Evolutionary conservation across 2,888 invertebrate species (phyloP).

Genomic region (Drosophila aldrichi): DNA sequence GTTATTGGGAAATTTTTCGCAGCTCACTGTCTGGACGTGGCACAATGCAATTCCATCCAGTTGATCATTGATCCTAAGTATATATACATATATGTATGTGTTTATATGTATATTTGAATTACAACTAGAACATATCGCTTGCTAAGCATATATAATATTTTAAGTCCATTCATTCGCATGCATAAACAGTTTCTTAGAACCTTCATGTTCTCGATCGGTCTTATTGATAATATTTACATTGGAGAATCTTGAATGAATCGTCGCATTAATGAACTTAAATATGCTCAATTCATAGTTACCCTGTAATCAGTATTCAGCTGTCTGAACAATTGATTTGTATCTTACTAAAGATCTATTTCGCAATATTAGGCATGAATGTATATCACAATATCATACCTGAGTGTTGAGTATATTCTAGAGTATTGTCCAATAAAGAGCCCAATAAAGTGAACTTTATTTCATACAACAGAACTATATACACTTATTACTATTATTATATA

Average conservation of each 20-base stretch:
- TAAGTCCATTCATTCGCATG: slow-evolving; percentile 1
- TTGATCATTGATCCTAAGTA: slow-evolving; percentile 19
- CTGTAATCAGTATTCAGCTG: background rate
- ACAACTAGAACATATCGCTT: slow-evolving; percentile 11
- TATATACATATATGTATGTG: background rate
- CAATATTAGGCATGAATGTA: background rate
- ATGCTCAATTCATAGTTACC: background rate
- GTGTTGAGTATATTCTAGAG: too few species aligned
- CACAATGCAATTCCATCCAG: slow-evolving; percentile 31
- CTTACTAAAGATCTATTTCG: background rate
- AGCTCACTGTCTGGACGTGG: slow-evolving; percentile 32
- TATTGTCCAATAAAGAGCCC: too few species aligned
- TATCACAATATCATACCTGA: background rate
- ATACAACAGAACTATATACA: too few species aligned
- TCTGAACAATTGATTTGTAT: background rate
- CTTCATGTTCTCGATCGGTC: slow-evolving; percentile 1
- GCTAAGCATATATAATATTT: background rate
- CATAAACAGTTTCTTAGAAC: slow-evolving; percentile 2
- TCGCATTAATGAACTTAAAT: background rate
- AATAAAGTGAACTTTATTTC: too few species aligned
- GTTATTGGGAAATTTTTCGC: slow-evolving; percentile 51
- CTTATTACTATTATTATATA: background rate
- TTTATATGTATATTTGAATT: background rate
- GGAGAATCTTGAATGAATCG: background rate
- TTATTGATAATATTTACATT: slow-evolving; percentile 12